Base-by-base conservation (phyloP, 2,113 vertebrate genomes). In the Mormyrus lacerda region DNA sequence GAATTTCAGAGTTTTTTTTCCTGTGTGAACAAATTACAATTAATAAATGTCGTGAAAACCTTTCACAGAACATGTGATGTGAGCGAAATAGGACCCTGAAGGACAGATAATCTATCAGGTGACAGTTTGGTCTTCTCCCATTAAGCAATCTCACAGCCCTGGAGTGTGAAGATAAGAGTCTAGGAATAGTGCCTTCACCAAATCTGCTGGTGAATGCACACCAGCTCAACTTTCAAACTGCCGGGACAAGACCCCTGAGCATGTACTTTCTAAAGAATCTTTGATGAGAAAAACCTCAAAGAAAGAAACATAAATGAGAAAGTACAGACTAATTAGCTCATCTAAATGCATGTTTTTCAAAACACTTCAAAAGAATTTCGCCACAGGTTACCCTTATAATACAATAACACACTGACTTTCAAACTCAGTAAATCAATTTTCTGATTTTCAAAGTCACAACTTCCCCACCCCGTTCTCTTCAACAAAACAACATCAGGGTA, bases 161-260 rank as follows among this genome's bases (percentile, higher is more conserved):
- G 95, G 92, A 51, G 94, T 93, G 93, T 87, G 65, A 88, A 83
- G n/a, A 92, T 93, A 93, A 92, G 55, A 27, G 89, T 94, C 91
- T 90, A 91, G 51, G 91, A 95, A 93, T 89, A 94, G 92, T 88
- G 44, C 88, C 44, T 90, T 45, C 48, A 82, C 48, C 65, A 89
- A 88, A 53, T 58, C 88, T n/a, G 21, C 85, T 42, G 9, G 47
- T 87, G 73, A 85, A 82, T n/a, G 19, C 45, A n/a, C 87, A 47
- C 55, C 90, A 90, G 53, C 31, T 24, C 21, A 76, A 11, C 58
- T 35, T 53, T 19, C 58, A 51, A 87, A 87, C 87, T 21, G 24
- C 48, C 27, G 6, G 8, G 13, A 17, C 27, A 55, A 87, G 10
- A 55, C 50, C 4, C 55, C 50, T 27, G n/a, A 69, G 10, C 48